A percentile compares a stretch with the other conserved stretches of the same genome.
Conservation (phyloP, 1,140 invertebrate species). For the Lordiphosa collinella region DNA sequence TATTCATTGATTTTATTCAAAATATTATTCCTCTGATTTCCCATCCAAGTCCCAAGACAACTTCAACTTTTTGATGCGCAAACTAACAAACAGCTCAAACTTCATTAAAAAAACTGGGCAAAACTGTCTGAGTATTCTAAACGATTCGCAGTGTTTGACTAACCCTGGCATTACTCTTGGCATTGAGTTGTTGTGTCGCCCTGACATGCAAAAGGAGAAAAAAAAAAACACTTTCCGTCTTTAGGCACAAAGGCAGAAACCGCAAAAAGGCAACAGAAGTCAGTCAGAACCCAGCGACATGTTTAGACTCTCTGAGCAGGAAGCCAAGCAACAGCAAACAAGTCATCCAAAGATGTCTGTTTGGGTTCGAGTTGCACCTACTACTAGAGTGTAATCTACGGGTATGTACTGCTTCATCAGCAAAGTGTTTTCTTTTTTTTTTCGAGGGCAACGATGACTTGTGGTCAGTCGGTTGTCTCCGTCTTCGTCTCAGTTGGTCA, state of each 20-base stretch:
- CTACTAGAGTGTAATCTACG: slow-evolving; percentile 7
- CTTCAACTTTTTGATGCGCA: too few relatives aligned
- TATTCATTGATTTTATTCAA: too few relatives aligned
- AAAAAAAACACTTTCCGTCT: slow-evolving; percentile 71
- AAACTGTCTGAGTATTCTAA: slow-evolving; percentile 47
- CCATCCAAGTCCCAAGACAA: too few relatives aligned
- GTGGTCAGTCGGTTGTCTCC: slow-evolving; percentile 7
- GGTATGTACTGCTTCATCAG: slow-evolving; percentile 4
- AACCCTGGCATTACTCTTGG: slow-evolving; percentile 72
- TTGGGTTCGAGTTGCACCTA: slow-evolving; percentile 10
- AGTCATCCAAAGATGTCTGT: slow-evolving; percentile 30
- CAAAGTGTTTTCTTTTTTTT: slow-evolving; percentile 4
- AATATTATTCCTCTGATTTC: too few relatives aligned
- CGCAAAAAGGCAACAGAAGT: slow-evolving; percentile 4
- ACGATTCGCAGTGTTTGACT: slow-evolving; percentile 20
- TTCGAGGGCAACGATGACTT: slow-evolving; percentile 3
- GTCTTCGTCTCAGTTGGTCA: slow-evolving; percentile 48
- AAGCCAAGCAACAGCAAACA: slow-evolving; percentile 59
- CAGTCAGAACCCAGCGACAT: slow-evolving; percentile 37
- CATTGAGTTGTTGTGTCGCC: slow-evolving; percentile 63
- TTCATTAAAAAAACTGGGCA: too few relatives aligned
- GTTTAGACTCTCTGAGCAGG: slow-evolving; percentile 70
- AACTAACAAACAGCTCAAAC: too few relatives aligned
- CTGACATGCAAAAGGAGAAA: slow-evolving; percentile 6
- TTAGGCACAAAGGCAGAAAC: slow-evolving; percentile 25